Conservation (phyloP, 2,888 invertebrate species). For the Hemithea aestivaria region DNA sequence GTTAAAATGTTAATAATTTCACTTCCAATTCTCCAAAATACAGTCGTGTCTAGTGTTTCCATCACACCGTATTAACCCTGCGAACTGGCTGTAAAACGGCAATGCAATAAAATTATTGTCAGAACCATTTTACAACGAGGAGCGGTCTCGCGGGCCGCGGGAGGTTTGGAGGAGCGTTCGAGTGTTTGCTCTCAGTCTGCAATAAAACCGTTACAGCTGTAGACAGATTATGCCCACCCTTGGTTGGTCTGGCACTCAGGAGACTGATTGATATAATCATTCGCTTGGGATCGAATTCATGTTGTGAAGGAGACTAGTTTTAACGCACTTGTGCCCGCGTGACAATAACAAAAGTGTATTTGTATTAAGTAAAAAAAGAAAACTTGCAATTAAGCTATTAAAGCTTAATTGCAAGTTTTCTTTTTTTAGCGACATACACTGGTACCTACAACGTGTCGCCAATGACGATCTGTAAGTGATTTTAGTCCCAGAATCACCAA, state of each 20-base stretch:
- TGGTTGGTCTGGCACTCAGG: slow-evolving; percentile 3
- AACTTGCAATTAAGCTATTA: too few relatives aligned
- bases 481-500: too few relatives aligned
- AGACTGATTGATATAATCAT: slow-evolving; percentile 38
- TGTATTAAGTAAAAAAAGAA: too few relatives aligned
- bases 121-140: slow-evolving; percentile 33
- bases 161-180: slow-evolving; percentile 13
- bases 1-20: too few relatives aligned
- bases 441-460: too few relatives aligned
- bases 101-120: slow-evolving; percentile 28
- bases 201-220: slow-evolving; percentile 39
- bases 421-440: too few relatives aligned
- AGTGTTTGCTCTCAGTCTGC: slow-evolving; percentile 37
- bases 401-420: too few relatives aligned
- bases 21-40: too few relatives aligned
- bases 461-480: too few relatives aligned
- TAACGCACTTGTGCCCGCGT: too few relatives aligned
- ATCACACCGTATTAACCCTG: slow-evolving; percentile 2
- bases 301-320: slow-evolving; percentile 9
- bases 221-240: slow-evolving; percentile 11
- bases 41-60: not conserved
- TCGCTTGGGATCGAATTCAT: slow-evolving; percentile 31
- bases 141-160: slow-evolving; percentile 9
- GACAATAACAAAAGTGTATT: too few relatives aligned
- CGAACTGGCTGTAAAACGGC: slow-evolving; percentile 9